Evolutionary conservation across 2,113 vertebrate genomes (phyloP), one percentile per base, ranked within the genome.

Genomic region (Anhinga anhinga): DNA sequence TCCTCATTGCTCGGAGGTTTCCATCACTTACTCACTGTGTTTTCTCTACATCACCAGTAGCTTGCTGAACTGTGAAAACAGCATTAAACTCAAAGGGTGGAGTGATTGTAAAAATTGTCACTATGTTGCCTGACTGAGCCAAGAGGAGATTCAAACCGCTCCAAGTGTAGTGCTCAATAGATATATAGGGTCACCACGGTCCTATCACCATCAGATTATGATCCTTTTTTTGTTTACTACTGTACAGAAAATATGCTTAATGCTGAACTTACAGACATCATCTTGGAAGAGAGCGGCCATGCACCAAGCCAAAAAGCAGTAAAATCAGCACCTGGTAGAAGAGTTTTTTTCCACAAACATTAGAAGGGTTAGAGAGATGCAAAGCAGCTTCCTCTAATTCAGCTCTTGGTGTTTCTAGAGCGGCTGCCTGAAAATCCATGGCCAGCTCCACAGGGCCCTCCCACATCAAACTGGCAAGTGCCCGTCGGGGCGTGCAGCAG

Each of bases 401-500:
- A 69, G 52, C 47, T 69, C 45, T 23, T 9, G 15, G 30, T 18
- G 23, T 61, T 27, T 38, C 52, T 15, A 45, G 52, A 82, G 47
- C 8, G 1, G 40, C 25, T 73, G 29, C 53, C 42, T 61, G 59
- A 36, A 27, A 49, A 45, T 1, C 38, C 56, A 49, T 3, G 5
- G 50, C 47, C 59, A 53, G 45, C 29, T 65, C 38, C 59, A 55
- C 0, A 0, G 25, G 30, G 21, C 27, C 22, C 32, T 61, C 58
- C 40, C 25, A 8, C 7, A 9, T 30, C 34, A 45, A 40, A 40
- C 13, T 5, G 10, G n/a, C 0, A 0, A 69, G 53, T 2, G 34
- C 34, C 32, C 5, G 0, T 1, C 0, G 1, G 44, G 49, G 23
- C 5, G 4, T 7, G 53, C 3, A 1, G n/a, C 34, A 38, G 29